Base-by-base conservation (phyloP, 1,140 invertebrate species). In the Carposina sasakii region DNA sequence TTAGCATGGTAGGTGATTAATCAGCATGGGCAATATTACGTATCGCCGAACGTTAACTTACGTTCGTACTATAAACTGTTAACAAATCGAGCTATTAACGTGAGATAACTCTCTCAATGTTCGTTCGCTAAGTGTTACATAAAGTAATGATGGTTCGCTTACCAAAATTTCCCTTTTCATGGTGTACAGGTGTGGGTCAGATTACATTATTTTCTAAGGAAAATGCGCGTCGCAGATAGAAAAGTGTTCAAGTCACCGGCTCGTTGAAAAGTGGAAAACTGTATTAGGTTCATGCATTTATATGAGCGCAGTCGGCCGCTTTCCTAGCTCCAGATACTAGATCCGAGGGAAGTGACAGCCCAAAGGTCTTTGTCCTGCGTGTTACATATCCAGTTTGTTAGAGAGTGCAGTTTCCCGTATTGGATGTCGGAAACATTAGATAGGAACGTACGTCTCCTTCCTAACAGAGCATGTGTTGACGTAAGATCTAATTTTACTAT, bases 201-300 rank as follows among this genome's bases (percentile, higher is more conserved):
- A 67, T 77, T 56, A 76, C 77, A 81, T 79, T 64, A 70, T 73
- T 51, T 62, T 50, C 43, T 60, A 17, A 40, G 52, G 45, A 57
- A 67, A 67, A 62, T 43, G 51, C 57, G 60, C 55, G 54, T 54
- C 48, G 40, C 63, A 58, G 69, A 68, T 71, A 59, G 61, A 81
- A 82, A 81, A 81, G 74, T 72, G 68, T 54, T 73, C 63, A 60
- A 64, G 55, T 50, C 66, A 57, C 47, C 49, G 60, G 48, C 57
- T 59, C 61, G 55, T 51, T 67, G 76, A 84, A 81, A 81, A 81
- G 79, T 84, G 79, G 63, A 45, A 44, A 56, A 59, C 40, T 51
- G 60, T 81, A 81, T 78, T 70, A 81, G 81, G 79, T 81, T 76
- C 71, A 81, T 52, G 73, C 63, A 76, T 81, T 81, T 84, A 81